A percentile compares a stretch with the other conserved stretches of the same genome.
Evolutionary conservation across 1,140 invertebrate species (phyloP).

Genomic region (Drosophila arizonae): DNA sequence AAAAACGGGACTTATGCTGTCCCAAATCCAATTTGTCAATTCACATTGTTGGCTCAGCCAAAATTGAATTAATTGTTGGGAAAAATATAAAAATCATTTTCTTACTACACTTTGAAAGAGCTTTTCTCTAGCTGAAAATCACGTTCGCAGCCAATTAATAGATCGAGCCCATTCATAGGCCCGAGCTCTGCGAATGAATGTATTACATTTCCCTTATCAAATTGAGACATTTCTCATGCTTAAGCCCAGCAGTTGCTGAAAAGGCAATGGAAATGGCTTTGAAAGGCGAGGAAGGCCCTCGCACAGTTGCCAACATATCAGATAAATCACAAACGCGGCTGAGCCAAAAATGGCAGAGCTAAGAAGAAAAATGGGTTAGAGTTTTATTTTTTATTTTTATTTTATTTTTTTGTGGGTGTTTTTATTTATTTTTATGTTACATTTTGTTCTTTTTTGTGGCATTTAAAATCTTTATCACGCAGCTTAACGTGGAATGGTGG

Average conservation of each 20-base stretch:
- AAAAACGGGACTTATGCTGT: background rate
- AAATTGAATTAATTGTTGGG: constrained; percentile 4
- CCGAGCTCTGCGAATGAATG: constrained; percentile 1
- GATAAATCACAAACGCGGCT: constrained; percentile 67
- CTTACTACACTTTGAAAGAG: background rate
- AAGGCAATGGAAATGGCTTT: constrained; percentile 25
- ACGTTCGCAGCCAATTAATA: constrained; percentile 52
- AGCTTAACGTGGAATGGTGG: constrained; percentile 18
- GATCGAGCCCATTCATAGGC: constrained; percentile 11
- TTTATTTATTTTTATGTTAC: no score
- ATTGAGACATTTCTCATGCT: constrained; percentile 47
- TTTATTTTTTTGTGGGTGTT: constrained; percentile 13
- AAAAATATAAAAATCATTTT: background rate
- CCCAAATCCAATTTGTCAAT: constrained; percentile 11
- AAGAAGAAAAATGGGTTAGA: constrained; percentile 30
- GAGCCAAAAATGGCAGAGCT: constrained; percentile 25
- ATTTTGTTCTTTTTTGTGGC: constrained; percentile 6
- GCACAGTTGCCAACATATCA: constrained; percentile 1
- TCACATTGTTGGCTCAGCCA: background rate
- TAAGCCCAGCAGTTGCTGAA: background rate
- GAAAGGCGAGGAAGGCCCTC: background rate
- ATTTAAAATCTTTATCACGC: constrained; percentile 37
- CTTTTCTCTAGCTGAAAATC: background rate
- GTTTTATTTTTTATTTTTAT: background rate
- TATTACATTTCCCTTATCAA: constrained; percentile 9